phyloP scores from a whole-genome alignment of 2,888 invertebrate genomes.

The Lithodes maja region DNA sequence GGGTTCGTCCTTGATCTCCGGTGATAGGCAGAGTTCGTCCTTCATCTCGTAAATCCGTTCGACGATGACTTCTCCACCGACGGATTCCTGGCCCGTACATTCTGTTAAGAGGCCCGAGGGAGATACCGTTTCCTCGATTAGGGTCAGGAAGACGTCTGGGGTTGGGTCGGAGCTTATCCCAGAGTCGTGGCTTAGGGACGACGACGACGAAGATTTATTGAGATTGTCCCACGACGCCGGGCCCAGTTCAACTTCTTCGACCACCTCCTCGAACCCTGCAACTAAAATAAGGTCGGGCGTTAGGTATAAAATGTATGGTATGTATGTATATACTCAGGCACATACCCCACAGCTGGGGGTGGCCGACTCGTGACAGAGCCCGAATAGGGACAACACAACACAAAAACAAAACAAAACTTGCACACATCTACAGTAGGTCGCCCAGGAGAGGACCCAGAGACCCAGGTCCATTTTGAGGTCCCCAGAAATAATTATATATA shows the following conservation, averaged over 20 bases:
- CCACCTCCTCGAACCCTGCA: constrained; percentile 70
- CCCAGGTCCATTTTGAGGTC: too few species aligned
- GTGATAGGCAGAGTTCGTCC: constrained; percentile 55
- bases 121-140: constrained; percentile 65
- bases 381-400: too few species aligned
- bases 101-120: constrained; percentile 52
- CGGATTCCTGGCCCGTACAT: constrained; percentile 54
- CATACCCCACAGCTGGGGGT: too few species aligned
- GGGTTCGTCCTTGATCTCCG: constrained; percentile 57
- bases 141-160: constrained; percentile 68
- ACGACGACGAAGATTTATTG: constrained; percentile 55
- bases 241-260: constrained; percentile 68
- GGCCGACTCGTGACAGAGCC: too few species aligned
- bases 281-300: constrained; percentile 34
- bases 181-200: constrained; percentile 60
- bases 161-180: constrained; percentile 54
- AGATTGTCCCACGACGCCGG: constrained; percentile 60
- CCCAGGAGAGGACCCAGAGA: too few species aligned
- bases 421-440: too few species aligned
- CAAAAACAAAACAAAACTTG: too few species aligned
- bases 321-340: too few species aligned
- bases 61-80: constrained; percentile 57
- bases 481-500: too few species aligned
- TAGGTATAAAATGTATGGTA: too few species aligned
- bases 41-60: constrained; percentile 68